Conservation (phyloP, 2,888 invertebrate genomes). For the Drosophila histrio region DNA sequence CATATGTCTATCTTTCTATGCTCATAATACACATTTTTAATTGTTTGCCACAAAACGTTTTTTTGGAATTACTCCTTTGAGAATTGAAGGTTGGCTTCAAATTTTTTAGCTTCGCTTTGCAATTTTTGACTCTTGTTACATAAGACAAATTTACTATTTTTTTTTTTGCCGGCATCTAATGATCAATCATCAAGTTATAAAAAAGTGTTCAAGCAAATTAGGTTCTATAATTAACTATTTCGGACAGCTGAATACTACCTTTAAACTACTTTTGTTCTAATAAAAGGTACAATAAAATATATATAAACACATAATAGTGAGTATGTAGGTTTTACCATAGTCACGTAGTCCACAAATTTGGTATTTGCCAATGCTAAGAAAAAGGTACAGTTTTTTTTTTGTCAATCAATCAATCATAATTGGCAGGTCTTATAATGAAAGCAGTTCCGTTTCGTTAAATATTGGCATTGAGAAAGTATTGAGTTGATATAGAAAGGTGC, state of each 20-base stretch:
- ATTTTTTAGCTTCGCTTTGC: conserved; percentile 62
- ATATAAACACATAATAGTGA: background rate
- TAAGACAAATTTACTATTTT: conserved; percentile 70
- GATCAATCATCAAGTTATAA: conserved; percentile 76
- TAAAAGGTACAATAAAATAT: conserved; percentile 46
- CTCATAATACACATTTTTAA: conserved; percentile 46
- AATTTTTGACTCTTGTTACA: conserved; percentile 74
- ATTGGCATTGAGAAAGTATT: conserved; percentile 52
- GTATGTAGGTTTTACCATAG: conserved; percentile 40
- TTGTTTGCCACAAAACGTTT: conserved; percentile 53
- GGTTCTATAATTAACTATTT: conserved; percentile 74
- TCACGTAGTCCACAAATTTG: conserved; percentile 65
- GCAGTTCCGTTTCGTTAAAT: conserved; percentile 51
- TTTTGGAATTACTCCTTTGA: conserved; percentile 63
- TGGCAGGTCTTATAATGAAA: conserved; percentile 50
- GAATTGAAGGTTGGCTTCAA: conserved; percentile 64
- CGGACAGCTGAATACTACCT: conserved; percentile 63
- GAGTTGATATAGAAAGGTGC: conserved; percentile 4
- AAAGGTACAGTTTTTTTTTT: conserved; percentile 38
- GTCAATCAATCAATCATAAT: conserved; percentile 67
- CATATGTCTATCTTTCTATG: background rate
- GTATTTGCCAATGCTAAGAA: conserved; percentile 35
- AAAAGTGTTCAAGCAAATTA: conserved; percentile 65
- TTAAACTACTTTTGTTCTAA: conserved; percentile 52
- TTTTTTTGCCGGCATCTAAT: conserved; percentile 50